A percentile compares a stretch with the other conserved stretches of the same genome.
These are phyloP conservation scores for Cyphomyrmex costatus DNA, from an alignment of 1,140 invertebrate genomes.

Conservation along the genomic window DNA sequence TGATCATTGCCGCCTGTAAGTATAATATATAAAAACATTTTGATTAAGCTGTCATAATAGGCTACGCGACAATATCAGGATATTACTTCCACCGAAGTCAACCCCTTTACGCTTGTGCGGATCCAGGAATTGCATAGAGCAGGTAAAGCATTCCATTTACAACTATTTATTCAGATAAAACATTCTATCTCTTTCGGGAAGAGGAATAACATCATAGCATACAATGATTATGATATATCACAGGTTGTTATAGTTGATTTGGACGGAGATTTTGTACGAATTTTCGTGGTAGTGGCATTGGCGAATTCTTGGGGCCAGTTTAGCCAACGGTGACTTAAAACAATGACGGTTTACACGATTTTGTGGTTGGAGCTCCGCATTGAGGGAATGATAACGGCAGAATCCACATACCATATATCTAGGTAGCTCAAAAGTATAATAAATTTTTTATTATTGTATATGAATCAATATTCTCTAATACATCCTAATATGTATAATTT, in stretches of 20 bases:
- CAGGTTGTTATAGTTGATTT: slow-evolving; percentile 74
- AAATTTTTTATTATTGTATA: slow-evolving; percentile 25
- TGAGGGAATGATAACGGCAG: slow-evolving; percentile 88
- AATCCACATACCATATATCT: slow-evolving; percentile 89
- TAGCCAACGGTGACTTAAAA: slow-evolving; percentile 91
- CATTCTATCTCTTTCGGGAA: neutral
- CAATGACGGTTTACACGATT: slow-evolving; percentile 90
- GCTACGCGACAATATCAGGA: slow-evolving; percentile 88
- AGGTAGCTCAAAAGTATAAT: slow-evolving; percentile 78
- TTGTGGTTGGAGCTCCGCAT: slow-evolving; percentile 92
- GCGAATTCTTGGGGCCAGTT: slow-evolving; percentile 92
- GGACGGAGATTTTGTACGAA: slow-evolving; percentile 77
- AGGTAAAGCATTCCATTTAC: slow-evolving; percentile 66
- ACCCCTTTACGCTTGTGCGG: slow-evolving; percentile 87
- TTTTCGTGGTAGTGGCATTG: slow-evolving; percentile 88
- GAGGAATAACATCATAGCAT: neutral
- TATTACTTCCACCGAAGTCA: slow-evolving; percentile 83
- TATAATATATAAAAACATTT: neutral
- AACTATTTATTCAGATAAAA: neutral
- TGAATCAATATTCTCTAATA: no score
- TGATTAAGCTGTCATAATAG: slow-evolving; percentile 79
- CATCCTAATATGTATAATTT: neutral
- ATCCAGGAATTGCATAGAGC: slow-evolving; percentile 86
- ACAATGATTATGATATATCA: neutral
- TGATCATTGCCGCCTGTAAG: no score